A percentile compares a stretch with the other conserved stretches of the same genome.
Evolutionary conservation across 2,113 vertebrate species (phyloP).

Genomic region (Saimiri boliviensis): DNA sequence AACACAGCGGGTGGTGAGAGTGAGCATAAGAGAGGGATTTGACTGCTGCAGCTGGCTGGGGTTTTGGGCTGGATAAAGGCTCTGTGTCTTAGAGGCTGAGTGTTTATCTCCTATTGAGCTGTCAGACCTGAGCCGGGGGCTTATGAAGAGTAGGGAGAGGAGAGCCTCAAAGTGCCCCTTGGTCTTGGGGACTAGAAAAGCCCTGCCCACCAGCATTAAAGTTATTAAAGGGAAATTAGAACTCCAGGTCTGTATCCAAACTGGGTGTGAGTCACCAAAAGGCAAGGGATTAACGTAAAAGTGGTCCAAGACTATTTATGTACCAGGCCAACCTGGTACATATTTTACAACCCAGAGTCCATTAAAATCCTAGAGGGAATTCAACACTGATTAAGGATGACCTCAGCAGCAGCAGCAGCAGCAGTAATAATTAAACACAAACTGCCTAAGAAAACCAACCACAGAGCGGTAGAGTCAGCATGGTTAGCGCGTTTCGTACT

Average conservation of each 20-base stretch:
- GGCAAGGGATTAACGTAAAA: not conserved
- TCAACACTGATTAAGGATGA: not conserved
- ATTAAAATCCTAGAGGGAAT: not conserved
- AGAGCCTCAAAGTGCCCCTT: not conserved
- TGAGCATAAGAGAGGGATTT: not conserved
- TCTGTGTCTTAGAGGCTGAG: not conserved
- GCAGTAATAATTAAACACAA: not conserved
- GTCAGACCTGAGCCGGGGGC: not conserved
- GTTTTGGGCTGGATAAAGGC: not conserved
- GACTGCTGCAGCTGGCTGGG: not conserved
- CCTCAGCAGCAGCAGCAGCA: not conserved
- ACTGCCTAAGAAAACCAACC: not conserved
- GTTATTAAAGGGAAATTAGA: not conserved
- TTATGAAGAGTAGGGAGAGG: not conserved
- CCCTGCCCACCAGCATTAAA: not conserved
- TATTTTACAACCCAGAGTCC: not conserved
- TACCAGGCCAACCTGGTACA: too few relatives aligned
- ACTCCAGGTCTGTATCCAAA: not conserved
- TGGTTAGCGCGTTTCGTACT: not conserved
- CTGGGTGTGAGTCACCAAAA: not conserved
- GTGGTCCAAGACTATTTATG: not conserved
- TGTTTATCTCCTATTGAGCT: not conserved
- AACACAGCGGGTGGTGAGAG: not conserved
- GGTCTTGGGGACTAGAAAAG: not conserved
- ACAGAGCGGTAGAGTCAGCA: not conserved